These are phyloP conservation scores for Crypturellus undulatus DNA, from an alignment of 2,113 vertebrate species.

Conservation along the genomic window DNA sequence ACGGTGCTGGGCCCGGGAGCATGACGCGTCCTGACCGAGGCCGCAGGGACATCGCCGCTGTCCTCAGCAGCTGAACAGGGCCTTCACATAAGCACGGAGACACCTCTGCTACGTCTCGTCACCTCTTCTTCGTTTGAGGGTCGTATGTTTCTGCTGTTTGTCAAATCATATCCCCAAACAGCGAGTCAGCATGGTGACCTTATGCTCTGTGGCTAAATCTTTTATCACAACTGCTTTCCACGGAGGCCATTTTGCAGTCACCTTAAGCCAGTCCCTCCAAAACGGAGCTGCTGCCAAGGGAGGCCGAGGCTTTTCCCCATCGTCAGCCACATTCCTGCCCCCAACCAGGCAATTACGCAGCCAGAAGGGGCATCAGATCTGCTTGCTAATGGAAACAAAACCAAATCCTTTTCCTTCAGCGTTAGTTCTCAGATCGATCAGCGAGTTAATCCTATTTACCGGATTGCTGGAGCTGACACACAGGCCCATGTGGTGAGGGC, in stretches of 20 bases:
- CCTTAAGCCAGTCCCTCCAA: background rate
- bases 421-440: conserved; percentile 8
- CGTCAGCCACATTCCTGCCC: background rate
- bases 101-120: background rate
- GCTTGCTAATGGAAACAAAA: background rate
- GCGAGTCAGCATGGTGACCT: background rate
- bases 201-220: background rate
- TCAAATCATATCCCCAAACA: background rate
- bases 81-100: background rate
- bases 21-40: background rate
- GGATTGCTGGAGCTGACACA: background rate
- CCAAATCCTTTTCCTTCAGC: background rate
- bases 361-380: background rate
- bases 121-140: background rate
- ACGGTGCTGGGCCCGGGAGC: background rate
- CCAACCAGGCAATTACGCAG: background rate
- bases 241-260: background rate
- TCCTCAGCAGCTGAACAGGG: background rate
- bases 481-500: background rate
- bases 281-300: background rate
- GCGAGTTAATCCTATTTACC: conserved; percentile 21
- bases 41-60: background rate
- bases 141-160: background rate
- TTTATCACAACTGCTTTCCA: background rate
- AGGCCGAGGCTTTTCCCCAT: background rate